phyloP scores from a whole-genome alignment of 2,888 invertebrate genomes.

The Pheosia tremula region DNA sequence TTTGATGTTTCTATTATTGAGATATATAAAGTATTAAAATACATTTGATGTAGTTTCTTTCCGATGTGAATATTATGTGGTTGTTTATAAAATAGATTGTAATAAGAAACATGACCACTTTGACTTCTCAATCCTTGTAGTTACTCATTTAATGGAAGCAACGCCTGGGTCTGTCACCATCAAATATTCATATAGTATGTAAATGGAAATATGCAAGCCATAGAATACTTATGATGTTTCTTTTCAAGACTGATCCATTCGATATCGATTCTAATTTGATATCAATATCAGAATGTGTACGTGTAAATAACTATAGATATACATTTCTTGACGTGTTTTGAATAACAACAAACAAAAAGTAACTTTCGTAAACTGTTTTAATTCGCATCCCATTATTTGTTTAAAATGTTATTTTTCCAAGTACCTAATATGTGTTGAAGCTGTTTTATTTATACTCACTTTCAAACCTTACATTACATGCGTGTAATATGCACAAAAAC shows the following conservation, averaged over 20 bases:
- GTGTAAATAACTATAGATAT: neutral
- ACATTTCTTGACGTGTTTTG: too few relatives aligned
- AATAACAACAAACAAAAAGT: too few relatives aligned
- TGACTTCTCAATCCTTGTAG: conserved; percentile 24
- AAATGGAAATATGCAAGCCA: neutral
- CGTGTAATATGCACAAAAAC: too few relatives aligned
- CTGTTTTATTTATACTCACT: too few relatives aligned
- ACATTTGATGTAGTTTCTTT: conserved; percentile 80
- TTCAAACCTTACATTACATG: too few relatives aligned
- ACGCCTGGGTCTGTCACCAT: conserved; percentile 39
- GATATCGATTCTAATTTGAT: neutral
- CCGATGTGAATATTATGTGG: conserved; percentile 62
- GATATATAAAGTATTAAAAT: conserved; percentile 49
- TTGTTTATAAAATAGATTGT: conserved; percentile 51
- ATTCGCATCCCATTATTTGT: too few relatives aligned
- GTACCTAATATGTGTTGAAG: too few relatives aligned
- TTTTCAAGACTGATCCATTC: conserved; percentile 3
- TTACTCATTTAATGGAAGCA: conserved; percentile 25
- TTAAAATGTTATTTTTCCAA: too few relatives aligned
- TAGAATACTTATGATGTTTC: neutral
- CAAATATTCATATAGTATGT: neutral
- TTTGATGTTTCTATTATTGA: conserved; percentile 69
- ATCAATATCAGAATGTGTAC: conserved; percentile 1
- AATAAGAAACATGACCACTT: conserved; percentile 36
- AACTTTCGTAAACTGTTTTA: too few relatives aligned